A percentile compares a stretch with the other conserved stretches of the same genome.
phyloP scores from a whole-genome alignment of 2,797 vertebrate genomes.

The Fundulus diaphanus region DNA sequence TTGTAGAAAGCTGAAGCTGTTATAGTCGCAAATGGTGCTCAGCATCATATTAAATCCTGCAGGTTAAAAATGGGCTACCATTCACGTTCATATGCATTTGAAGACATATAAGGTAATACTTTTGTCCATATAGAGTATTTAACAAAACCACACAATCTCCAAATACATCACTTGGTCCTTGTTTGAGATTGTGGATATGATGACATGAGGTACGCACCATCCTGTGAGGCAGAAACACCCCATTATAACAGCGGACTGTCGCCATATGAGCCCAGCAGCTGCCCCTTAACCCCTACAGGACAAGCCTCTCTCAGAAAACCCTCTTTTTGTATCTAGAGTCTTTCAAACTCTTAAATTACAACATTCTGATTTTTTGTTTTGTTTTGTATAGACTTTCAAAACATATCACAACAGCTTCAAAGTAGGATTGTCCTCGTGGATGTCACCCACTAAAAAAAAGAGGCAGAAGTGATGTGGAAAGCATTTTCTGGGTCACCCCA shows the following conservation, averaged over 20 bases:
- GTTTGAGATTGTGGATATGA: conserved; percentile 42
- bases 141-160: neutral
- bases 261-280: conserved; percentile 76
- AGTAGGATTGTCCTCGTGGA: conserved; percentile 35
- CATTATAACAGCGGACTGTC: conserved; percentile 71
- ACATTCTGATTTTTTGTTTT: neutral
- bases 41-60: neutral
- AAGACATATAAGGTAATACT: neutral
- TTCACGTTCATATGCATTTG: neutral
- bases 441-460: conserved; percentile 38
- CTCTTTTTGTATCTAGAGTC: conserved; percentile 25
- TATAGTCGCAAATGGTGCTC: neutral
- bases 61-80: neutral
- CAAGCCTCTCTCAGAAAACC: neutral
- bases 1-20: neutral
- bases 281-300: conserved; percentile 31
- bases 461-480: conserved; percentile 31
- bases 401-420: conserved; percentile 6
- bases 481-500: conserved; percentile 74
- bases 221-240: conserved; percentile 68
- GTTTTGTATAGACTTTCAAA: conserved; percentile 6
- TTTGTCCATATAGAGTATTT: no score
- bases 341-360: conserved; percentile 1
- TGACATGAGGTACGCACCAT: conserved; percentile 35
- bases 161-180: conserved; percentile 22